Evolutionary conservation across 30 jellyfish, hydroid and myxozoan genomes (phyloP), one percentile per base, ranked within the genome.

Genomic region (Hydractinia symbiolongicarpus): DNA sequence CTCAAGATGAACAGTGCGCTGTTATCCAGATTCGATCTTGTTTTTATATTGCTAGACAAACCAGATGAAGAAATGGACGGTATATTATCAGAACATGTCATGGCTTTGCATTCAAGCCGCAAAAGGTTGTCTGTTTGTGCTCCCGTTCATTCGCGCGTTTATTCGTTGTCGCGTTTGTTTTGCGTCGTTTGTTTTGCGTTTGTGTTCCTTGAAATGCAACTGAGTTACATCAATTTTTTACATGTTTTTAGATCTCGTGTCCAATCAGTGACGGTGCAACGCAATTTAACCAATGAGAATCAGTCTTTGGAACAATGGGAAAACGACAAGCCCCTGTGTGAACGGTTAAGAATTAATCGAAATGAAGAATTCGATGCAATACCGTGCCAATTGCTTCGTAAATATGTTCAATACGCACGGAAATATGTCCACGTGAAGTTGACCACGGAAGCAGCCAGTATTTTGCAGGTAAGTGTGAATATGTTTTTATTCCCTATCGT

Each of bases 61-160:
- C 99, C 99, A 52, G 97, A 94, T 66, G 96, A 94, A 89, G 99
- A 86, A 56, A 77, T 93, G 58, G 98, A 93, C 73, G 82, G 92
- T 54, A 84, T 93, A 17, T 69, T 93, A 30, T 93, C 98, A 30
- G 96, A 88, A 49, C 98, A 93, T 84, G 98, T 93, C 44, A 84
- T 93, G 95, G 94, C 95, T 4, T 68, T 93, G 67, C 98, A 93
- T 49, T 61, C 96, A 9, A 90, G 60, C 8, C 19, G 50, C 30
- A 72, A 51, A 10, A 64, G 74, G 74, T 64, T 64, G 74, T 58
- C 3, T 1, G 19, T 13, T 58, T 58, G 1, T 58, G 1, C 69
- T 30, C 44, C 2, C 2, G 44, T 30, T 30, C 44, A 30, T 30
- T 30, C 2, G 44, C 44, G 44, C 44, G 44, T 30, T 30, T 2